Percentiles rank a stretch among this genome's conserved stretches.
Conservation (phyloP, 2,888 invertebrate genomes). For the Clitarchus hookeri region DNA sequence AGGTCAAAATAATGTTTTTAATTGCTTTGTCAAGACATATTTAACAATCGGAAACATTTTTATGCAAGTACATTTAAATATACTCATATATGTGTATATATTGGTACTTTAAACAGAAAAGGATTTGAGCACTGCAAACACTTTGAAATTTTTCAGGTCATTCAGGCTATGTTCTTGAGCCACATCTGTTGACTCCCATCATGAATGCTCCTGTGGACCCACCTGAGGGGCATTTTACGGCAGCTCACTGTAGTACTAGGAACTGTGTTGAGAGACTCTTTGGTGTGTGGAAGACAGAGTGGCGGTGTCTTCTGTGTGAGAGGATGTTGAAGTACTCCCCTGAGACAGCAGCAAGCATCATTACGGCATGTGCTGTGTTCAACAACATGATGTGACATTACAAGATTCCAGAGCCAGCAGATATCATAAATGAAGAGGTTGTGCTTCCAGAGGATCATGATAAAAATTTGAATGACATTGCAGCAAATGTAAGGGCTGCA, state of each 20-base stretch:
- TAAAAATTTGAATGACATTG: background rate
- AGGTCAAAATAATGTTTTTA: too few species aligned
- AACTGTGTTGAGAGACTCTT: conserved; percentile 16
- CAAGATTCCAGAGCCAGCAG: background rate
- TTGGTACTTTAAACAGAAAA: too few species aligned
- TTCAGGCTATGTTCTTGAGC: background rate
- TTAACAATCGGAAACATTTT: too few species aligned
- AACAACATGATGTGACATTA: conserved; percentile 23
- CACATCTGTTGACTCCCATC: background rate
- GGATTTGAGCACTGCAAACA: too few species aligned
- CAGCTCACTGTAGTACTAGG: background rate
- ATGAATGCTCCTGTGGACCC: background rate
- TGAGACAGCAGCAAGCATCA: background rate
- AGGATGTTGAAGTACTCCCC: background rate
- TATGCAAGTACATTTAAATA: too few species aligned
- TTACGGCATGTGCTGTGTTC: background rate
- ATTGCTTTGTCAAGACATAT: too few species aligned
- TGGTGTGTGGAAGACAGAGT: background rate
- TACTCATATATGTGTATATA: too few species aligned
- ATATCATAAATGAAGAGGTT: background rate
- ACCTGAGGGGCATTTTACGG: background rate
- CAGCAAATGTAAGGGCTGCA: background rate
- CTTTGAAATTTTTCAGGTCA: conserved; percentile 16
- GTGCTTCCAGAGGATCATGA: background rate
- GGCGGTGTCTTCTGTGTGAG: background rate